These are phyloP conservation scores for Frankliniella intonsa DNA, from an alignment of 2,888 invertebrate species.

Conservation along the genomic window DNA sequence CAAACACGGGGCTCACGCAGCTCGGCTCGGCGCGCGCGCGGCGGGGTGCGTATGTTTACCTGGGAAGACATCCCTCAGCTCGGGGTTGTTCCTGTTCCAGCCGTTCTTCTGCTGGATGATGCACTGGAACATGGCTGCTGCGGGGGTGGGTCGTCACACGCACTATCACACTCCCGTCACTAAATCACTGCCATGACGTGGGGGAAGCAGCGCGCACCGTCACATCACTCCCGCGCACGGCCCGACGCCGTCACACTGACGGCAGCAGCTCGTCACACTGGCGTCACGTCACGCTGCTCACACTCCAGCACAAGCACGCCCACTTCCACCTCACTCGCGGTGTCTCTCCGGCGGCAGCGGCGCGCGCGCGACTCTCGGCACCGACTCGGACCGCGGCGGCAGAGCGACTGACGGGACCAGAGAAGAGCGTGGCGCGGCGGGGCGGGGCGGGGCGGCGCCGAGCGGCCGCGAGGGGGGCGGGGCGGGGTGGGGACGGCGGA, in stretches of 20 bases:
- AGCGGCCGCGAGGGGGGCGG: not conserved
- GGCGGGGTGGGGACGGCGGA: no score
- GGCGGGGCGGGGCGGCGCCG: not conserved
- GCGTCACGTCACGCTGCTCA: no score
- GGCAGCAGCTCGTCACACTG: no score
- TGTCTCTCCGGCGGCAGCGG: not conserved
- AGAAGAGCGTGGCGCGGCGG: not conserved
- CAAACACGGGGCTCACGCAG: not conserved
- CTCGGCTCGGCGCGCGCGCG: conserved; percentile 31
- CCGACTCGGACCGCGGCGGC: conserved; percentile 11
- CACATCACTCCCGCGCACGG: not conserved
- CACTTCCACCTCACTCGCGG: not conserved
- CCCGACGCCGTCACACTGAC: not conserved
- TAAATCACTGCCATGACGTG: not conserved
- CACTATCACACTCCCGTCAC: not conserved
- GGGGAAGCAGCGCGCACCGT: not conserved
- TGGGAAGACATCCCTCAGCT: conserved; percentile 68
- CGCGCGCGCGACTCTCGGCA: not conserved
- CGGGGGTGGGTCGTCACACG: not conserved
- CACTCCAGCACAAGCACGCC: not conserved
- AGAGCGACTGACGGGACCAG: not conserved
- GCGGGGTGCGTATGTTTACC: conserved; percentile 50
- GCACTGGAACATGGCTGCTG: conserved; percentile 67
- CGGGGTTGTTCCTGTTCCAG: conserved; percentile 67
- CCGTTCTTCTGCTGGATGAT: conserved; percentile 74